These are phyloP conservation scores for Olivierus martensii DNA, from an alignment of 1,140 invertebrate genomes.

Conservation along the genomic window DNA sequence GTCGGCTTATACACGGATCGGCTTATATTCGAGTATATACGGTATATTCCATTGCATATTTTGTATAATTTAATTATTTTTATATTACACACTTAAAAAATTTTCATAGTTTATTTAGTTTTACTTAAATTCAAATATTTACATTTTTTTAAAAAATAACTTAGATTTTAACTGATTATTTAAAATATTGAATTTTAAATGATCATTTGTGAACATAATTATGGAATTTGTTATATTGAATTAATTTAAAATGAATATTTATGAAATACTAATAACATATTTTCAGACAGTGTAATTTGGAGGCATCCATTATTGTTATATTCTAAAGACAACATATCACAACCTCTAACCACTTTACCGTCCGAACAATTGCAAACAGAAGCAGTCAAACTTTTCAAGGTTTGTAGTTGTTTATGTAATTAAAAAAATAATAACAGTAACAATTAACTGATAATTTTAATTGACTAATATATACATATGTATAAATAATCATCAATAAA, in stretches of 20 bases:
- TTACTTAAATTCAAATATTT: too few relatives aligned
- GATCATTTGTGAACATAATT: not conserved
- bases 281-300: conserved; percentile 76
- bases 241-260: not conserved
- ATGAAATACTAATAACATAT: too few relatives aligned
- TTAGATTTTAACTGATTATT: too few relatives aligned
- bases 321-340: conserved; percentile 70
- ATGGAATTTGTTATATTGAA: not conserved
- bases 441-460: not conserved
- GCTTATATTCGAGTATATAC: too few relatives aligned
- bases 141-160: too few relatives aligned
- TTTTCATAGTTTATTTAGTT: too few relatives aligned
- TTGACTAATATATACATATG: not conserved
- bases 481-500: too few relatives aligned
- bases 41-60: too few relatives aligned
- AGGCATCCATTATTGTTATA: conserved; percentile 82
- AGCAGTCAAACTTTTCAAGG: conserved; percentile 89
- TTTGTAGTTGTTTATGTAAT: conserved; percentile 29
- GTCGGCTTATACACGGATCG: too few relatives aligned
- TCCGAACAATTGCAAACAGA: conserved; percentile 71
- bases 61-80: too few relatives aligned
- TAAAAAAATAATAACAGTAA: not conserved
- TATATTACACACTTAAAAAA: too few relatives aligned
- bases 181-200: not conserved
- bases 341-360: conserved; percentile 69